phyloP scores from a whole-genome alignment of 1,140 invertebrate species.

The Trinorchestia longiramus region DNA sequence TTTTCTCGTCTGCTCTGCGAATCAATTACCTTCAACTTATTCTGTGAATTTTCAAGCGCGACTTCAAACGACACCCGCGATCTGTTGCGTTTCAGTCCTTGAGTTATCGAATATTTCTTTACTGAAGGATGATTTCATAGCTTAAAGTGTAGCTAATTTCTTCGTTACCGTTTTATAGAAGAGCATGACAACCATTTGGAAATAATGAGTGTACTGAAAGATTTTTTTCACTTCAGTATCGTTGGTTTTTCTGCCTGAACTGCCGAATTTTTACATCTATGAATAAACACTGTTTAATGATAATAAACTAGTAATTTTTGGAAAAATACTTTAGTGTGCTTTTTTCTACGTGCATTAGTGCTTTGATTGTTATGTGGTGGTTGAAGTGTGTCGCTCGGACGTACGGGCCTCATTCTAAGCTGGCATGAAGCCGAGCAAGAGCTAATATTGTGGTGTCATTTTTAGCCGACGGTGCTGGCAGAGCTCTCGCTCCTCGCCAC shows the following conservation, averaged over 20 bases:
- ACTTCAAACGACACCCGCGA: slow-evolving; percentile 13
- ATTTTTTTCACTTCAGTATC: background rate
- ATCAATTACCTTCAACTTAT: slow-evolving; percentile 28
- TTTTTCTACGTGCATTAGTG: background rate
- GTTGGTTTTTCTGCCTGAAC: background rate
- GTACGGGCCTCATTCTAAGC: slow-evolving; percentile 47
- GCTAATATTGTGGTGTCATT: slow-evolving; percentile 67
- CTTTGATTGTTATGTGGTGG: slow-evolving; percentile 48
- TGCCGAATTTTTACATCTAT: background rate
- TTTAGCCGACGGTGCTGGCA: slow-evolving; percentile 66
- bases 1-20: background rate
- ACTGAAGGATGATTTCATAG: background rate
- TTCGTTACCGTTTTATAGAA: background rate
- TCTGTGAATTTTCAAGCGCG: background rate
- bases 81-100: background rate
- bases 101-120: background rate
- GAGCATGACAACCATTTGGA: background rate
- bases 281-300: background rate
- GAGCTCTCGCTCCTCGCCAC: slow-evolving; percentile 59
- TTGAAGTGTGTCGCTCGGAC: slow-evolving; percentile 39
- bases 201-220: background rate
- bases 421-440: slow-evolving; percentile 55
- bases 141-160: background rate
- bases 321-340: background rate
- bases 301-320: background rate